phyloP scores from a whole-genome alignment of 2,113 vertebrate genomes.

The Neoarius graeffei region DNA sequence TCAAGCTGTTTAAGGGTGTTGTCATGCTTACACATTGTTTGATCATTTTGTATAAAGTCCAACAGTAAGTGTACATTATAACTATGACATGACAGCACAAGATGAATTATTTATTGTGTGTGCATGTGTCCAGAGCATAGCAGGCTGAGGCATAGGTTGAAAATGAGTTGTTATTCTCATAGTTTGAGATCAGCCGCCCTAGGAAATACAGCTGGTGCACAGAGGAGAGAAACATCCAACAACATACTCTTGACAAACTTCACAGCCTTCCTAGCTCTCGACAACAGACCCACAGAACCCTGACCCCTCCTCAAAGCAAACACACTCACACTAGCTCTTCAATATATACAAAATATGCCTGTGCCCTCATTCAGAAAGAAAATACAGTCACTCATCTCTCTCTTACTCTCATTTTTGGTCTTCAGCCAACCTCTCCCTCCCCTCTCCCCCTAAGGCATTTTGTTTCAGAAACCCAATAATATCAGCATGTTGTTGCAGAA shows the following conservation, averaged over 20 bases:
- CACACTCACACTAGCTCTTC: background rate
- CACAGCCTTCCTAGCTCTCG: background rate
- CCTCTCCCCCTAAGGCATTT: slow-evolving; percentile 29
- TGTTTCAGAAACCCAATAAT: slow-evolving; percentile 52
- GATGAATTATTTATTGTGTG: background rate
- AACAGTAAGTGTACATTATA: background rate
- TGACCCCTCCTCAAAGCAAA: slow-evolving; percentile 21
- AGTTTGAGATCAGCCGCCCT: slow-evolving; percentile 12
- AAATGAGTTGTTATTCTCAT: slow-evolving; percentile 28
- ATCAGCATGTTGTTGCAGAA: slow-evolving; percentile 50
- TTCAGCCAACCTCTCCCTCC: background rate
- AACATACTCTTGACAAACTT: background rate
- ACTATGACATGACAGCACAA: background rate
- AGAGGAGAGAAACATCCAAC: slow-evolving; percentile 2
- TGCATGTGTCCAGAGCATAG: background rate
- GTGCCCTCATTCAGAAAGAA: slow-evolving; percentile 13
- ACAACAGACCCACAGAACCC: background rate
- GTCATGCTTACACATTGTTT: background rate
- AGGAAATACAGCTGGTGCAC: background rate
- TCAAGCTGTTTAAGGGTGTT: background rate
- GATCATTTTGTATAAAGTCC: background rate
- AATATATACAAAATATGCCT: slow-evolving; percentile 26
- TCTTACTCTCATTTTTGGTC: background rate
- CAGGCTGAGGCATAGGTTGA: slow-evolving; percentile 28
- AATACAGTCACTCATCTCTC: slow-evolving; percentile 7